Evolutionary conservation across 2,113 vertebrate genomes (phyloP), one percentile per base, ranked within the genome.

Genomic region (Corythaeola cristata): DNA sequence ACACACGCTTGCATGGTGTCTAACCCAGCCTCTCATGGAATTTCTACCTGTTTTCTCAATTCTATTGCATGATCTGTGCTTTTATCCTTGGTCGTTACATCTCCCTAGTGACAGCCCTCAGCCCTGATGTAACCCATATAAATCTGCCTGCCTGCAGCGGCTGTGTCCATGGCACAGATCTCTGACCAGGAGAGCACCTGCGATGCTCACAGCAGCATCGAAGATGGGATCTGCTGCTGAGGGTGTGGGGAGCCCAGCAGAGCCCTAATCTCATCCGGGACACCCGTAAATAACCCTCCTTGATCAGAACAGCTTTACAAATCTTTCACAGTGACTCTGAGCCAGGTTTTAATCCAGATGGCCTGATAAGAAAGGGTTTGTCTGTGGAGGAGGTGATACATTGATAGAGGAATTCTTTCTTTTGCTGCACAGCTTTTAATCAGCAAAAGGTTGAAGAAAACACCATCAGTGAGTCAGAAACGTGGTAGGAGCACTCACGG

Each of bases 151-250:
- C 39, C 52, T 28, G 20, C 56, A 50, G 77, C 45, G 35, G 30
- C 52, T 71, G 37, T 41, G 41, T 19, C 68, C 37, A 3, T 1
- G 3, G 5, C 35, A 27, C 0, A 1, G 19, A 12, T 35, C 12
- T 76, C 72, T 41, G 66, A 14, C 44, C 69, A 35, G 69, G n/a
- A 55, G 60, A 11, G 39, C 33, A 52, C 12, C 41, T 16, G 27
- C 1, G 23, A 67, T 10, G 44, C 37, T 92, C 0, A 0, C 45
- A 59, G 80, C 1, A 5, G 45, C 68, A 62, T 2, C 1, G 1
- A 63, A 52, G 88, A 41, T 78, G 17, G 6, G 8, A 89, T 27
- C 68, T 33, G 21, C 27, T 1, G 2, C 24, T n/a, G 63, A 66
- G 58, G 30, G 30, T 79, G 59, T 64, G 56, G 33, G 45, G 32